Conservation (phyloP, 2,888 invertebrate species). For the Coelopa pilipes region DNA sequence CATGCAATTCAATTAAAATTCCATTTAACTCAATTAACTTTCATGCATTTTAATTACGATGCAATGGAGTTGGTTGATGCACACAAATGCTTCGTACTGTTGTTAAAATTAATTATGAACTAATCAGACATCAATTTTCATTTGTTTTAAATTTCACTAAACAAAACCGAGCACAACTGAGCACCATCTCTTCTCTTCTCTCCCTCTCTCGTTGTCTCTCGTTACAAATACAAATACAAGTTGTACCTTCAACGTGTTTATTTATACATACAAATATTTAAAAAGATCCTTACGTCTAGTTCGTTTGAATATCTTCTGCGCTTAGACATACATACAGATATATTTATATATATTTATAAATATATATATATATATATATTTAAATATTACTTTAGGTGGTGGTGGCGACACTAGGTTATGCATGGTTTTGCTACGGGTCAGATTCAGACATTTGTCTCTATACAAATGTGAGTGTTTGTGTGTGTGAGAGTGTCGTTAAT, state of each 20-base stretch:
- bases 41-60: slow-evolving; percentile 1
- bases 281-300: slow-evolving; percentile 25
- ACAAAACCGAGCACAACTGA: slow-evolving; percentile 18
- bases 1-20: slow-evolving; percentile 8
- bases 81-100: slow-evolving; percentile 4
- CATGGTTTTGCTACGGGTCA: too few relatives aligned
- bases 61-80: not conserved
- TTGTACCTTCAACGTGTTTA: not conserved
- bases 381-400: slow-evolving; percentile 3
- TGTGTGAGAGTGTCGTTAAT: too few relatives aligned
- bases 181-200: not conserved
- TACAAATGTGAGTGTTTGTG: too few relatives aligned
- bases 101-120: slow-evolving; percentile 47
- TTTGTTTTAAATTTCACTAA: slow-evolving; percentile 30
- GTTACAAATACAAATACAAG: slow-evolving; percentile 16
- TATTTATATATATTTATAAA: slow-evolving; percentile 12
- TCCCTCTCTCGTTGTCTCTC: not conserved
- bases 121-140: slow-evolving; percentile 55
- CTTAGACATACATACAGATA: slow-evolving; percentile 12
- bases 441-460: too few relatives aligned
- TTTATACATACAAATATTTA: slow-evolving; percentile 28
- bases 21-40: slow-evolving; percentile 6
- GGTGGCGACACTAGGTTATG: slow-evolving; percentile 10
- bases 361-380: slow-evolving; percentile 21
- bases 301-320: slow-evolving; percentile 34